phyloP scores from a whole-genome alignment of 2,797 vertebrate genomes.

The Percopsis omiscomaycus region DNA sequence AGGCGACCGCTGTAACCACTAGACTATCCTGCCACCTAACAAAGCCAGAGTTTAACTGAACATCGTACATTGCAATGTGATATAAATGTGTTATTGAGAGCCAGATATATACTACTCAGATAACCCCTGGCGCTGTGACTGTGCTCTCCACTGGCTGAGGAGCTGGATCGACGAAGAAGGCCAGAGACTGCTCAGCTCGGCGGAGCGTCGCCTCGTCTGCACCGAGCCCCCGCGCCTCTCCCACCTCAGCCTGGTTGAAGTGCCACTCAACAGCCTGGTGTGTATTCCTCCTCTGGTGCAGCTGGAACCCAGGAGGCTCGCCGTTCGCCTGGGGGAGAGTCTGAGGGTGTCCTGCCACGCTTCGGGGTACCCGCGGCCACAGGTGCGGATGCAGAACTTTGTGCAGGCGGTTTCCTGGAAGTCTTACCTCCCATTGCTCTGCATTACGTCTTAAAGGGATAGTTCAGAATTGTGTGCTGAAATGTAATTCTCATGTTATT shows the following conservation, averaged over 20 bases:
- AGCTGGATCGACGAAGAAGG: constrained; percentile 87
- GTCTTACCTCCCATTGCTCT: too few species aligned
- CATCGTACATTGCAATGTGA: not conserved
- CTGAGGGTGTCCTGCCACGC: constrained; percentile 88
- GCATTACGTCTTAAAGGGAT: too few species aligned
- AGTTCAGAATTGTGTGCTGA: too few species aligned
- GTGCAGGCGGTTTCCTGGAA: too few species aligned
- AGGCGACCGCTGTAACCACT: too few species aligned
- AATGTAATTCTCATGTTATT: too few species aligned
- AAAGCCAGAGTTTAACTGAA: not conserved
- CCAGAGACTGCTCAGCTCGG: constrained; percentile 83
- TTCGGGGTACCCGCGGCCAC: constrained; percentile 87
- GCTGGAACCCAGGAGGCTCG: constrained; percentile 83
- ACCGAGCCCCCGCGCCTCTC: constrained; percentile 86
- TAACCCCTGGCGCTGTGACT: constrained; percentile 92
- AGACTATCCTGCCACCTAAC: too few species aligned
- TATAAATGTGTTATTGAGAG: not conserved
- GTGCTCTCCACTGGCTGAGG: constrained; percentile 87
- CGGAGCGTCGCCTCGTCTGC: constrained; percentile 83
- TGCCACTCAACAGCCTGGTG: constrained; percentile 86
- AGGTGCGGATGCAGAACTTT: constrained; percentile 47
- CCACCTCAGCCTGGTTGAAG: constrained; percentile 83
- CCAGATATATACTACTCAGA: constrained; percentile 60
- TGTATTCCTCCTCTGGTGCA: constrained; percentile 88
- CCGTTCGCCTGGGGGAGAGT: constrained; percentile 84